Conservation (phyloP, 2,888 invertebrate species). For the Osmoderma eremita region DNA sequence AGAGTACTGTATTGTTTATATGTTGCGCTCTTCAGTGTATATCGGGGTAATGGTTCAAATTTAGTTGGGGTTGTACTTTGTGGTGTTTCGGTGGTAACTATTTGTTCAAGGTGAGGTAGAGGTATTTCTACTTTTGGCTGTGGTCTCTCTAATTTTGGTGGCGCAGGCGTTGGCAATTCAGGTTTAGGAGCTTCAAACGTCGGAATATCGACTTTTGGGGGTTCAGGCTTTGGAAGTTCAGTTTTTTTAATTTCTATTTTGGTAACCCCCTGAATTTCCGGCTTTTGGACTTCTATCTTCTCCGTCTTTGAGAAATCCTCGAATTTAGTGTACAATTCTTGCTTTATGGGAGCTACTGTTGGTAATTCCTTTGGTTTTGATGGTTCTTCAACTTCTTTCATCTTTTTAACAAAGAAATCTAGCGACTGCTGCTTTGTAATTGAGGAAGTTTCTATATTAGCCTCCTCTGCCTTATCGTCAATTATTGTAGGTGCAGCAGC, state of each 20-base stretch:
- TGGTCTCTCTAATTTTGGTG: slow-evolving; percentile 21
- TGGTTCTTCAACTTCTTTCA: slow-evolving; percentile 65
- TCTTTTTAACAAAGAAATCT: slow-evolving; percentile 74
- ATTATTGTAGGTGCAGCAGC: slow-evolving; percentile 43
- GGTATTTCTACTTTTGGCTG: slow-evolving; percentile 17
- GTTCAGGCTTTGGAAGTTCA: slow-evolving; percentile 51
- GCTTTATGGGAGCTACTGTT: slow-evolving; percentile 57
- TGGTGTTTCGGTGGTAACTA: slow-evolving; percentile 26
- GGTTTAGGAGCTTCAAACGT: slow-evolving; percentile 54
- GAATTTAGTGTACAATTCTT: slow-evolving; percentile 63
- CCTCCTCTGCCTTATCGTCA: slow-evolving; percentile 51
- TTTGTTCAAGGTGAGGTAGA: slow-evolving; percentile 33
- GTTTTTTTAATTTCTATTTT: slow-evolving; percentile 54
- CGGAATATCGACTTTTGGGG: slow-evolving; percentile 53
- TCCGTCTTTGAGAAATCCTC: slow-evolving; percentile 56
- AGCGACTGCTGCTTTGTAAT: slow-evolving; percentile 74
- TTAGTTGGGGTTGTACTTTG: slow-evolving; percentile 22
- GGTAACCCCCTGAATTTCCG: slow-evolving; percentile 47
- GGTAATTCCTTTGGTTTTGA: slow-evolving; percentile 60
- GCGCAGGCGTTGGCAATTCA: slow-evolving; percentile 46
- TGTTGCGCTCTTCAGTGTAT: slow-evolving; percentile 18
- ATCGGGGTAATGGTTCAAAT: slow-evolving; percentile 27
- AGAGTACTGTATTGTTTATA: slow-evolving; percentile 51
- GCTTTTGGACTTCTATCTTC: slow-evolving; percentile 52
- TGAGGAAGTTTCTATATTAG: slow-evolving; percentile 67